Evolutionary conservation across 2,797 vertebrate genomes (phyloP).

Genomic region (Brachyalestes nurse): DNA sequence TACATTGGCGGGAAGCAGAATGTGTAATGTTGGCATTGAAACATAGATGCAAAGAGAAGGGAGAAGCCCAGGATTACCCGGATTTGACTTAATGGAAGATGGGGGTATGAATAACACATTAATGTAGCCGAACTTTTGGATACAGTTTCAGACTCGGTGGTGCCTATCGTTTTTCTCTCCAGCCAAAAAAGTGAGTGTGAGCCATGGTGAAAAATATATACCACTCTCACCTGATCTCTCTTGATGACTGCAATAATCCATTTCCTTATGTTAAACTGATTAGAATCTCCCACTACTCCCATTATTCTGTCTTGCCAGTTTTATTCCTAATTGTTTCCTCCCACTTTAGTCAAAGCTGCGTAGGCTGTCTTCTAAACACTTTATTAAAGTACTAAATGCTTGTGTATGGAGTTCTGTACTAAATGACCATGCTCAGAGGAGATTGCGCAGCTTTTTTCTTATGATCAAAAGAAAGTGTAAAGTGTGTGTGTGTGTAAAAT

Average conservation of each 20-base stretch:
- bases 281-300: not conserved
- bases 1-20: conserved; percentile 41
- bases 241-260: not conserved
- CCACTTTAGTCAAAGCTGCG: too few species aligned
- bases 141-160: not conserved
- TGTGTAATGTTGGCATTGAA: conserved; percentile 25
- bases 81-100: conserved; percentile 37
- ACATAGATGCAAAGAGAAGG: conserved; percentile 30
- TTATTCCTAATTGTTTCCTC: not conserved
- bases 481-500: too few species aligned
- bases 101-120: conserved; percentile 45
- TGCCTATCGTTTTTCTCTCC: not conserved
- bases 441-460: too few species aligned
- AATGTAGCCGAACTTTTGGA: conserved; percentile 40
- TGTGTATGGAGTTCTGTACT: not conserved
- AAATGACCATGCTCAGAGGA: too few species aligned
- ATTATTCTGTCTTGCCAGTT: not conserved
- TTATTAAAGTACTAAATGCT: not conserved
- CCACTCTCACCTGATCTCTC: not conserved
- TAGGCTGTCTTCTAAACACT: not conserved
- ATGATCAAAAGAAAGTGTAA: too few species aligned
- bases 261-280: not conserved
- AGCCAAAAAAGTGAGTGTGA: not conserved
- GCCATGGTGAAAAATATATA: not conserved
- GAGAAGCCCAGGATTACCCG: conserved; percentile 41